These are phyloP conservation scores for Ariolimax columbianus DNA, from an alignment of 2,888 invertebrate genomes.

Conservation along the genomic window DNA sequence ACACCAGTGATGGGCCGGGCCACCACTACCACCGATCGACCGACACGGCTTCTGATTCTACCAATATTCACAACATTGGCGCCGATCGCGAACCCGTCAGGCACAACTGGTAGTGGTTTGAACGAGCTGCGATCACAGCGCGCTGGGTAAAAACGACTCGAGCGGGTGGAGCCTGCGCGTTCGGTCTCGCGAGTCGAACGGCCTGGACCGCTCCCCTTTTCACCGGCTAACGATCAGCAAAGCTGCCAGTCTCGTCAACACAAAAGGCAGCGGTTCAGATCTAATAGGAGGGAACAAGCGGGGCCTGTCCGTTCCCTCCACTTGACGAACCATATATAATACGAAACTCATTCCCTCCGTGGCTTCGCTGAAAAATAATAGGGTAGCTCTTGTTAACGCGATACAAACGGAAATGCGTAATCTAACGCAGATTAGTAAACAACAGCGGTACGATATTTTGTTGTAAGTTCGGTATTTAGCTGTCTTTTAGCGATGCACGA, in stretches of 20 bases:
- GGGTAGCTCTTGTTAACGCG: no score
- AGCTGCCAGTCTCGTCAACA: not conserved
- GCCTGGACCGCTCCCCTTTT: constrained; percentile 13
- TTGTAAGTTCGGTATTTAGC: no score
- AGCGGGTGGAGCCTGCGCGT: constrained; percentile 26
- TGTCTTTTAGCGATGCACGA: no score
- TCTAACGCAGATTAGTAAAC: no score
- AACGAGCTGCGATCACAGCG: constrained; percentile 26
- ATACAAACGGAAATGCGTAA: no score
- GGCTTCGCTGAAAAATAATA: no score
- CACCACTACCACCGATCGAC: no score
- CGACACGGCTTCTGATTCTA: constrained; percentile 18
- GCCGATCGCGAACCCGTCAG: not conserved
- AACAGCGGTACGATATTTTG: no score
- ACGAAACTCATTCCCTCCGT: no score
- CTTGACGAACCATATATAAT: no score
- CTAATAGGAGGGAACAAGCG: constrained; percentile 15
- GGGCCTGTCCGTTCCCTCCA: no score
- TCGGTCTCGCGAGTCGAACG: constrained; percentile 2
- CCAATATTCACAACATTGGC: constrained; percentile 1
- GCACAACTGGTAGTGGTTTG: not conserved
- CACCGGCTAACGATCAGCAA: constrained; percentile 17
- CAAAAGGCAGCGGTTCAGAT: constrained; percentile 16
- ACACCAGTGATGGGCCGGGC: constrained; percentile 12
- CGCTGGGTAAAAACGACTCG: constrained; percentile 2